phyloP scores from a whole-genome alignment of 2,888 invertebrate genomes.

The Calliphora vomitoria region DNA sequence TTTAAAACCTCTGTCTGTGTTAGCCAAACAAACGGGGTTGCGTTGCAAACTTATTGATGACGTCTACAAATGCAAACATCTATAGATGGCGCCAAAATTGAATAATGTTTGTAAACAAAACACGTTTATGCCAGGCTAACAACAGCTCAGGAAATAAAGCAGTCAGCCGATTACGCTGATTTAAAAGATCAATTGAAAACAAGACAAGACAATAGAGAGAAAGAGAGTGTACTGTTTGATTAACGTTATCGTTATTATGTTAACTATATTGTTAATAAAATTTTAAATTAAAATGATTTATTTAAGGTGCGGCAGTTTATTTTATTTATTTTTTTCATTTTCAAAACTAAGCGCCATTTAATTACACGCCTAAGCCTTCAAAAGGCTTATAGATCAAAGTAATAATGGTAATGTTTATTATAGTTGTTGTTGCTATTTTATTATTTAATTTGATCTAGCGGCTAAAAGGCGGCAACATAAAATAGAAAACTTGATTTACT shows the following conservation, averaged over 20 bases:
- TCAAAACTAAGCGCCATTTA: slow-evolving; percentile 68
- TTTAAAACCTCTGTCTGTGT: not conserved
- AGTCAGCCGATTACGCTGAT: slow-evolving; percentile 31
- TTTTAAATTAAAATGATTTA: slow-evolving; percentile 67
- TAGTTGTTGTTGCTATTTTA: slow-evolving; percentile 24
- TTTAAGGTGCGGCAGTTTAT: slow-evolving; percentile 64
- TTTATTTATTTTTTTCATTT: slow-evolving; percentile 32
- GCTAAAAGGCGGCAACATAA: slow-evolving; percentile 63
- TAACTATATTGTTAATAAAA: slow-evolving; percentile 56
- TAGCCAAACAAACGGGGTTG: not conserved
- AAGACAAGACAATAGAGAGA: slow-evolving; percentile 17
- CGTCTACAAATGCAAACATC: slow-evolving; percentile 35
- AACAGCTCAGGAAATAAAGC: slow-evolving; percentile 20
- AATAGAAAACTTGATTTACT: slow-evolving; percentile 68
- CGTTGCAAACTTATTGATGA: slow-evolving; percentile 17
- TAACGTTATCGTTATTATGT: slow-evolving; percentile 50
- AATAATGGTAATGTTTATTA: slow-evolving; percentile 10
- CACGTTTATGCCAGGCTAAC: slow-evolving; percentile 56
- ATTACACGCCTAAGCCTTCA: slow-evolving; percentile 59
- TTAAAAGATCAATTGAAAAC: slow-evolving; percentile 46
- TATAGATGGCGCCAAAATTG: slow-evolving; percentile 65
- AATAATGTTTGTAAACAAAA: slow-evolving; percentile 57
- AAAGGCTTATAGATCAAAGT: slow-evolving; percentile 58
- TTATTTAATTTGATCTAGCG: slow-evolving; percentile 45
- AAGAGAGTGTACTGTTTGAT: slow-evolving; percentile 12